Conservation (phyloP, 1,140 invertebrate genomes). For the Neodiprion virginianus region DNA sequence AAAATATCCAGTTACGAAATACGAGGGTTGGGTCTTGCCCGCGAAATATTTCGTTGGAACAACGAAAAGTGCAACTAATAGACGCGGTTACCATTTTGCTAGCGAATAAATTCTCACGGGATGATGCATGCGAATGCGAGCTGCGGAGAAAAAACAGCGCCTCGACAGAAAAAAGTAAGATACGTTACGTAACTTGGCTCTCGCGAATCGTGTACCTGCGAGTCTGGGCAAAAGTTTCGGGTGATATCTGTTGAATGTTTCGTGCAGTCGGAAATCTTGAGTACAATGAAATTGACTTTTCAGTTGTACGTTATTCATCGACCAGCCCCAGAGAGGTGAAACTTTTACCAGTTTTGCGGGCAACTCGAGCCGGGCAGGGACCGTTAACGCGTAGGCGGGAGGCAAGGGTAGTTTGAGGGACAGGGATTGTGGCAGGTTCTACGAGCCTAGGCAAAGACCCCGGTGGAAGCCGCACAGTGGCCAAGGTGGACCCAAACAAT, state of each 20-base stretch:
- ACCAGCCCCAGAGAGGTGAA: background rate
- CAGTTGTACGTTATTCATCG: background rate
- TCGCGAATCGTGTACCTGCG: background rate
- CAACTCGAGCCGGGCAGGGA: background rate
- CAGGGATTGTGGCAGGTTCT: background rate
- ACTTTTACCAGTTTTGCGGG: background rate
- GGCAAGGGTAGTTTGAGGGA: background rate
- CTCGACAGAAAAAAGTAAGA: background rate
- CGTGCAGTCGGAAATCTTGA: background rate
- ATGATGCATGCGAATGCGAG: too few relatives aligned
- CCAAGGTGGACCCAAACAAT: conserved; percentile 8
- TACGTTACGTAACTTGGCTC: background rate
- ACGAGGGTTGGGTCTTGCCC: too few relatives aligned
- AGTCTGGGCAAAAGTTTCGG: background rate
- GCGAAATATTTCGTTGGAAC: too few relatives aligned
- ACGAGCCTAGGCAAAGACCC: background rate
- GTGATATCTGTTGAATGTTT: background rate
- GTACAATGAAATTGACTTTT: background rate
- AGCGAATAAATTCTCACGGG: too few relatives aligned
- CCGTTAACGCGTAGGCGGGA: background rate
- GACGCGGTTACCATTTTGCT: too few relatives aligned
- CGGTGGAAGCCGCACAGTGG: conserved; percentile 9
- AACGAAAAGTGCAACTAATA: too few relatives aligned
- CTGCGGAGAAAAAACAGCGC: background rate
- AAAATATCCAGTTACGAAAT: too few relatives aligned